A percentile compares a stretch with the other conserved stretches of the same genome.
Evolutionary conservation across 1,140 invertebrate genomes (phyloP).

Genomic region (Lordiphosa mommai): DNA sequence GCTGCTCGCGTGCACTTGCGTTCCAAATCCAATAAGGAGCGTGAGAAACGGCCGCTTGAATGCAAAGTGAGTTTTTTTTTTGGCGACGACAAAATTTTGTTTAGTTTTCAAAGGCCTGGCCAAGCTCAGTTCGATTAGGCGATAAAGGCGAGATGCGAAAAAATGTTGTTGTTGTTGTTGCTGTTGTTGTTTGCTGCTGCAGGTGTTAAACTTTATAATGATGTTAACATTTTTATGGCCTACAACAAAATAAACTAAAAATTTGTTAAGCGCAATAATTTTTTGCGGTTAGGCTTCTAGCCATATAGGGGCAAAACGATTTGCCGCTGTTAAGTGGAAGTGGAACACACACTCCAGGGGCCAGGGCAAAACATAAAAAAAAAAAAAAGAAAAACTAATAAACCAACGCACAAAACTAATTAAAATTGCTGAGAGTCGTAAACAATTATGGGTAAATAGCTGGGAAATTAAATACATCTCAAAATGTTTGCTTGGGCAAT

Average conservation of each 20-base stretch:
- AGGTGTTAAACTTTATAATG: conserved; percentile 74
- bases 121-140: conserved; percentile 64
- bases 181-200: conserved; percentile 39
- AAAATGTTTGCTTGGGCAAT: no score
- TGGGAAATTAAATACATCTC: not conserved
- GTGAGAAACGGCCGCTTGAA: conserved; percentile 67
- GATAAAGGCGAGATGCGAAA: conserved; percentile 71
- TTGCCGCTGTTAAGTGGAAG: conserved; percentile 40
- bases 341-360: conserved; percentile 7
- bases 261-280: conserved; percentile 67
- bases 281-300: conserved; percentile 49
- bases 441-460: conserved; percentile 43
- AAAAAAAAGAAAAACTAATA: conserved; percentile 7
- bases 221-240: conserved; percentile 76
- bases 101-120: conserved; percentile 6
- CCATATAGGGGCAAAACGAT: conserved; percentile 46
- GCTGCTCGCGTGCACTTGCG: conserved; percentile 64
- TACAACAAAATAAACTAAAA: conserved; percentile 68
- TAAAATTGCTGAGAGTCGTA: conserved; percentile 48
- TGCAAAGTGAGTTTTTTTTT: conserved; percentile 64
- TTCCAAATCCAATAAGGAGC: conserved; percentile 74
- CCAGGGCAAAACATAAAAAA: conserved; percentile 6
- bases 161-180: conserved; percentile 23
- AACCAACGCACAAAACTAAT: conserved; percentile 45
- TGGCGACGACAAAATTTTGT: conserved; percentile 60